These are phyloP conservation scores for Nemoura dubitans DNA, from an alignment of 2,888 invertebrate species.

Conservation along the genomic window DNA sequence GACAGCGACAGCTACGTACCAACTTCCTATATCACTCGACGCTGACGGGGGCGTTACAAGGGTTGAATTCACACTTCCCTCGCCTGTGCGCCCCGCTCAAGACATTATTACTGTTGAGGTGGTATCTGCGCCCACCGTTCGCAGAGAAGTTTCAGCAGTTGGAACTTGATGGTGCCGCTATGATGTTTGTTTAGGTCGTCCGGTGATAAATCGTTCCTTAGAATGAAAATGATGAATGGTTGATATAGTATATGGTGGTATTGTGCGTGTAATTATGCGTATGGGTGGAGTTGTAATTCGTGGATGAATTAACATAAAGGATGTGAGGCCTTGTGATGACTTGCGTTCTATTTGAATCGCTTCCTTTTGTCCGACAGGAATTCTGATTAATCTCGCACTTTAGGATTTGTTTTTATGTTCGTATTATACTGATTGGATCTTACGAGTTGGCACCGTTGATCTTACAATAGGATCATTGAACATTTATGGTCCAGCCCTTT, in stretches of 20 bases:
- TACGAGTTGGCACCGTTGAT: neutral
- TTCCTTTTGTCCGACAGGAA: neutral
- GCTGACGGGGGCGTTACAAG: neutral
- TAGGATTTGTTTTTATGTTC: neutral
- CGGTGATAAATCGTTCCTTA: neutral
- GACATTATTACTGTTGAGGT: neutral
- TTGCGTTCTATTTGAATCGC: neutral
- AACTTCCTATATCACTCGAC: neutral
- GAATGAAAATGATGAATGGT: neutral
- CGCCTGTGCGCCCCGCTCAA: neutral
- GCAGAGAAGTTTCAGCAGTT: neutral
- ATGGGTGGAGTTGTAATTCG: neutral
- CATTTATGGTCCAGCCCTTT: neutral
- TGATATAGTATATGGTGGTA: neutral
- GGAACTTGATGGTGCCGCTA: neutral
- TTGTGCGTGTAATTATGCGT: conserved; percentile 3
- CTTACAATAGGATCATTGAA: neutral
- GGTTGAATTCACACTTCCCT: neutral
- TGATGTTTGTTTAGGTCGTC: neutral
- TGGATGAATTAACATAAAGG: neutral
- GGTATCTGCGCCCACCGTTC: neutral
- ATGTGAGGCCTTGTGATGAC: neutral
- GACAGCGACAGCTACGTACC: neutral
- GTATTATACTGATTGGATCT: neutral
- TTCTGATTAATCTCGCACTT: neutral